Evolutionary conservation across 2,888 invertebrate genomes (phyloP), one percentile per base, ranked within the genome.

Genomic region (Eledone cirrhosa): DNA sequence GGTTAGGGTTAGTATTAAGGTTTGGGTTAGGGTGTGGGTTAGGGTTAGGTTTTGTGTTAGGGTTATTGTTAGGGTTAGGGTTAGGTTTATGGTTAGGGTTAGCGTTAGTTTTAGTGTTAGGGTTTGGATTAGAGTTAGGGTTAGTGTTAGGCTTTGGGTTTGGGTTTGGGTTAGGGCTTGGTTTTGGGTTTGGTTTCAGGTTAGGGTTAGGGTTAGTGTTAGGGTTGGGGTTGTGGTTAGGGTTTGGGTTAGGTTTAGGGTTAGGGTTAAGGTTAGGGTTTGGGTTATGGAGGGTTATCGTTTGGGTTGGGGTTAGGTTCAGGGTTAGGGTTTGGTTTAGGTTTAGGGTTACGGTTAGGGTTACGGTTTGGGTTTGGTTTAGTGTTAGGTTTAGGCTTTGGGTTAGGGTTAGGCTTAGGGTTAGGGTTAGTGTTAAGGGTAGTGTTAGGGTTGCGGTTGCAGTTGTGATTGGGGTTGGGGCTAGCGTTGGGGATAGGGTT

Each of bases 61-160:
- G n/a, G n/a, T n/a, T n/a, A n/a, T n/a, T n/a, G n/a, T n/a, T 53
- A 53, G 53, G 53, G 53, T 53, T 16, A 53, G 53, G 53, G 53
- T 53, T 53, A 16, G 53, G 53, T 13, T 53, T 53, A 53, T 13
- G 53, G 53, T 53, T 16, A 53, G 53, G 53, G 53, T 53, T 53
- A 53, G 53, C 14, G 53, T 53, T 53, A 53, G 53, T 13, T 13
- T 53, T 53, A 53, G 14, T 13, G 53, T 53, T 53, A 53, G 53
- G 53, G 53, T 53, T 53, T 53, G 53, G 53, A 19, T 53, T 53
- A n/a, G n/a, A n/a, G n/a, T 53, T 53, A 53, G 53, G 53, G 53
- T 53, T 53, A 53, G 14, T 13, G 53, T 53, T 53, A 53, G 53
- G 53, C 14, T 53, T 53, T 53, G 53, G 53, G 53, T 53, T 53